A percentile compares a stretch with the other conserved stretches of the same genome.
Conservation (phyloP, 2,888 invertebrate genomes). For the Cerastis leucographa region DNA sequence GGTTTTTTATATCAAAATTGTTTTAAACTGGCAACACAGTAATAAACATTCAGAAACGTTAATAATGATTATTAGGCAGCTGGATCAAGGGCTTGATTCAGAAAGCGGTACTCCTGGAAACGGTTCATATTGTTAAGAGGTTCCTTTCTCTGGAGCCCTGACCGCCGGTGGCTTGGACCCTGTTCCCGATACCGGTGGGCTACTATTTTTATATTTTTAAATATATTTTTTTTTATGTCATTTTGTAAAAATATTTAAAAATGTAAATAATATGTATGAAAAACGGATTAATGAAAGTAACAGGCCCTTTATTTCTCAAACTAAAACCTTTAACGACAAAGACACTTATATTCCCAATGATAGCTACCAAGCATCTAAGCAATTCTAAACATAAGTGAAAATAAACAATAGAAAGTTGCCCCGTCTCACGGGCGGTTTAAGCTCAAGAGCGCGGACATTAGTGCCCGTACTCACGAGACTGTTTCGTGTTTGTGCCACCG, state of each 20-base stretch:
- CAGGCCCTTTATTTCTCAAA: neutral
- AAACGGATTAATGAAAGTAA: too few species aligned
- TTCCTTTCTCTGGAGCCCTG: too few species aligned
- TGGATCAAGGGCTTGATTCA: too few species aligned
- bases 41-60: neutral
- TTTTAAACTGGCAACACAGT: neutral
- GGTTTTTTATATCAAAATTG: neutral
- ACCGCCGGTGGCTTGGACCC: too few species aligned
- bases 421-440: slow-evolving; percentile 32
- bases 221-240: too few species aligned
- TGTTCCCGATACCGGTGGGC: too few species aligned
- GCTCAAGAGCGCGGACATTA: slow-evolving; percentile 50
- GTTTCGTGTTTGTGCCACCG: slow-evolving; percentile 52
- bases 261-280: too few species aligned
- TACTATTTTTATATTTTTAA: too few species aligned
- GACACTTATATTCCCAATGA: neutral
- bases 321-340: neutral
- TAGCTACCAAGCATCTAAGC: neutral
- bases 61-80: neutral
- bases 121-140: too few species aligned
- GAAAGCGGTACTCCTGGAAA: too few species aligned
- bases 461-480: slow-evolving; percentile 48
- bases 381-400: slow-evolving; percentile 23
- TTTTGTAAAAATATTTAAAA: too few species aligned
- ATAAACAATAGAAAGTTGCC: slow-evolving; percentile 36